Conservation (phyloP, 2,888 invertebrate genomes). For the Phengaris arion region DNA sequence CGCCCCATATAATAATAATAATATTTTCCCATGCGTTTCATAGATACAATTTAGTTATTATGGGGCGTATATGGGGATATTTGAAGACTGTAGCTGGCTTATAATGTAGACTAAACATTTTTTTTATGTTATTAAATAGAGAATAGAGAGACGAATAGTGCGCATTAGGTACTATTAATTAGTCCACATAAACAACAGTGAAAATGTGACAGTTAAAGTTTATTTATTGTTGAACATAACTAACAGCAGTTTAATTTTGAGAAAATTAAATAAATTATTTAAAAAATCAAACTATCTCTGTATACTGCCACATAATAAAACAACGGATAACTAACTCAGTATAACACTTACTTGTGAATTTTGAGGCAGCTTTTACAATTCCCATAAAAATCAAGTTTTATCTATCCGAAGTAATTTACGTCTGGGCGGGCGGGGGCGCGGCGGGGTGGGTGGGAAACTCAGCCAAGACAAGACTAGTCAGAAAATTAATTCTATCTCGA, state of each 20-base stretch:
- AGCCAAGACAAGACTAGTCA: slow-evolving; percentile 58
- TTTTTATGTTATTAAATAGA: no score
- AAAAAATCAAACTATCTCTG: no score
- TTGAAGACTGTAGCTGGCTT: no score
- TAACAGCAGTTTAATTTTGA: no score
- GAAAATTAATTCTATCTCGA: slow-evolving; percentile 73
- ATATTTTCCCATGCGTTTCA: no score
- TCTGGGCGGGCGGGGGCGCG: neutral
- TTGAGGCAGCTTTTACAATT: neutral
- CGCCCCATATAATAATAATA: no score
- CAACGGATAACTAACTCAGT: no score
- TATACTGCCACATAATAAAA: no score
- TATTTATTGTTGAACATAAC: neutral
- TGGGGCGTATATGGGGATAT: no score
- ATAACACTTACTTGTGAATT: neutral
- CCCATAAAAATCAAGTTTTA: slow-evolving; percentile 10
- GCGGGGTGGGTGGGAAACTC: slow-evolving; percentile 43
- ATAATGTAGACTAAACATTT: no score
- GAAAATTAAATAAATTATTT: no score
- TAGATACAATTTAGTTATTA: no score
- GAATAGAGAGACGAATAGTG: neutral
- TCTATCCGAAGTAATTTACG: slow-evolving; percentile 2
- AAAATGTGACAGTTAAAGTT: neutral
- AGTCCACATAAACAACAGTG: neutral
- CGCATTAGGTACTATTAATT: neutral